Evolutionary conservation across 2,113 vertebrate species (phyloP).

Genomic region (Leptocoma aspasia): DNA sequence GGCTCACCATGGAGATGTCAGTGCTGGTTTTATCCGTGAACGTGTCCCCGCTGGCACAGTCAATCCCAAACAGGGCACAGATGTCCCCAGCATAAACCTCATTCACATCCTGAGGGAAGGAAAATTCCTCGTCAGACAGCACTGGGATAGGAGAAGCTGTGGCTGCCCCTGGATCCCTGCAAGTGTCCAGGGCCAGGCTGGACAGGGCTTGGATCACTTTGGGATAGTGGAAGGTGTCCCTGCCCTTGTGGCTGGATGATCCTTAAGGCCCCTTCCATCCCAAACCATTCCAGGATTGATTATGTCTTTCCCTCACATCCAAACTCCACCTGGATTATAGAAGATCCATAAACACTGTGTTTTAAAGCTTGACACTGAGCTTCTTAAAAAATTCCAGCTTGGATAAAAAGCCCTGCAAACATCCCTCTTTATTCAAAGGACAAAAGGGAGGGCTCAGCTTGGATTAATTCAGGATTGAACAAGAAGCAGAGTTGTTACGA

Average conservation of each 20-base stretch:
- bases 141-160: fast-evolving
- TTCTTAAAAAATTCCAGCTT: neutral
- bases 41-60: conserved; percentile 96
- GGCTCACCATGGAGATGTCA: conserved; percentile 88
- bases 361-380: neutral
- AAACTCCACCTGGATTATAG: neutral
- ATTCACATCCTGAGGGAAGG: conserved; percentile 82
- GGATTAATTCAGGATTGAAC: neutral
- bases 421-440: neutral
- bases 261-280: neutral
- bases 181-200: neutral
- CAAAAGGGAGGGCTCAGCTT: neutral
- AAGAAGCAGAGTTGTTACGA: too few species aligned
- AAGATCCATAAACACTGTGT: neutral
- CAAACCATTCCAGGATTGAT: neutral
- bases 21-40: conserved; percentile 82
- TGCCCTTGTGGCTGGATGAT: neutral
- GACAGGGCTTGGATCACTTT: neutral
- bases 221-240: neutral
- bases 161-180: neutral
- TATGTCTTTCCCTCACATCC: neutral
- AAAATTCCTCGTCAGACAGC: neutral
- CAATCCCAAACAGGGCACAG: conserved; percentile 93
- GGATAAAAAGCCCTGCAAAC: neutral
- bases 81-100: conserved; percentile 93